A percentile compares a stretch with the other conserved stretches of the same genome.
phyloP scores from a whole-genome alignment of 2,113 vertebrate species.

The Tyrannus savana region DNA sequence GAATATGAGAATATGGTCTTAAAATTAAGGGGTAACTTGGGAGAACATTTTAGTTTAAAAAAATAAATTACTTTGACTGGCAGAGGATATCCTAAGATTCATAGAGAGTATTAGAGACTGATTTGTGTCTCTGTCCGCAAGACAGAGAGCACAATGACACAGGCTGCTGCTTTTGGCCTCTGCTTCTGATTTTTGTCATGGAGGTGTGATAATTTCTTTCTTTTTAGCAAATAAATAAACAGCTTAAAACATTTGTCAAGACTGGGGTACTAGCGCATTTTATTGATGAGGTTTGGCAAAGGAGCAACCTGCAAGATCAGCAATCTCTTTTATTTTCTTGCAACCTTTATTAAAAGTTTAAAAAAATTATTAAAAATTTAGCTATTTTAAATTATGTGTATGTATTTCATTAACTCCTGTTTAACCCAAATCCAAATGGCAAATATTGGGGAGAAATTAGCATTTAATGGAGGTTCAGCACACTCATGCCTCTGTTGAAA shows the following conservation, averaged over 20 bases:
- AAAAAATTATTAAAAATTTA: neutral
- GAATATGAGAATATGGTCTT: neutral
- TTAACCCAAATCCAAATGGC: neutral
- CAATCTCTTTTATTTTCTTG: neutral
- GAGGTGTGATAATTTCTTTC: neutral
- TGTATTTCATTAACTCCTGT: neutral
- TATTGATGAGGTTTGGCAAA: neutral
- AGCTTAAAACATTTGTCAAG: neutral
- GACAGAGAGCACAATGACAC: neutral
- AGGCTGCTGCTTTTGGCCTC: neutral
- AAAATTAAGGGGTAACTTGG: neutral
- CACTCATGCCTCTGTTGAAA: neutral
- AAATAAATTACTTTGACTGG: neutral
- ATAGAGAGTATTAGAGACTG: neutral
- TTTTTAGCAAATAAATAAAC: neutral
- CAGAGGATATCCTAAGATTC: neutral
- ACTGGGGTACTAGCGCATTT: neutral
- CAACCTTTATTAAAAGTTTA: neutral
- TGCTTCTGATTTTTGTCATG: neutral
- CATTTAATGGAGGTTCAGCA: neutral
- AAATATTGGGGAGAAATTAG: neutral
- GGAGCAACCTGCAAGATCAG: neutral
- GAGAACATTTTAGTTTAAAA: neutral
- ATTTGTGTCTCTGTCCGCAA: neutral
- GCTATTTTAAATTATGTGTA: neutral